Conservation (phyloP, 2,797 vertebrate species). For the Mionectes olivaceus region DNA sequence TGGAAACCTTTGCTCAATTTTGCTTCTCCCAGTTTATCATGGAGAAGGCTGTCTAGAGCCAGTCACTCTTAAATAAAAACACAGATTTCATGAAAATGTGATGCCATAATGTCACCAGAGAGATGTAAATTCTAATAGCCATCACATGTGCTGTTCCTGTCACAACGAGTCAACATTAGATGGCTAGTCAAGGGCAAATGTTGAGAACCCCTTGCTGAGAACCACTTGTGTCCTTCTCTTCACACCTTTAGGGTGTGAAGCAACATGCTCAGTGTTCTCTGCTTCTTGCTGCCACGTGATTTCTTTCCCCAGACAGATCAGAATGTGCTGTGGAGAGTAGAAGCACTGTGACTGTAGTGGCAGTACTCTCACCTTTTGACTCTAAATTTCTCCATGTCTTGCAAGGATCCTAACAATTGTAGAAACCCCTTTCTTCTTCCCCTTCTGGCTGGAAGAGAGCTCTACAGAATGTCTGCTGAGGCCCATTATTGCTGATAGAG, state of each 20-base stretch:
- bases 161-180: background rate
- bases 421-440: background rate
- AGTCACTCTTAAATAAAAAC: background rate
- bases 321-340: fast-evolving
- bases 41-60: background rate
- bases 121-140: background rate
- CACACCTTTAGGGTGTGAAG: background rate
- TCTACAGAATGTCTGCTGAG: background rate
- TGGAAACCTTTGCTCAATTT: background rate
- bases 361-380: background rate
- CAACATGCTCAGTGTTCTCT: background rate
- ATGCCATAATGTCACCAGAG: background rate
- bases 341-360: background rate
- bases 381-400: background rate
- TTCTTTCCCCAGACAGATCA: background rate
- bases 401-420: background rate
- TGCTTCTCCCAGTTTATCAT: background rate
- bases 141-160: fast-evolving
- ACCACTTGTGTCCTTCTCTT: background rate
- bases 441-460: background rate
- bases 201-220: background rate
- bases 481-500: background rate
- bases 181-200: background rate
- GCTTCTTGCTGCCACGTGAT: background rate
- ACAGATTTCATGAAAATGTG: background rate